Percentiles rank a stretch among this genome's conserved stretches.
These are phyloP conservation scores for Lymantria dispar DNA, from an alignment of 2,888 invertebrate genomes.

Conservation along the genomic window DNA sequence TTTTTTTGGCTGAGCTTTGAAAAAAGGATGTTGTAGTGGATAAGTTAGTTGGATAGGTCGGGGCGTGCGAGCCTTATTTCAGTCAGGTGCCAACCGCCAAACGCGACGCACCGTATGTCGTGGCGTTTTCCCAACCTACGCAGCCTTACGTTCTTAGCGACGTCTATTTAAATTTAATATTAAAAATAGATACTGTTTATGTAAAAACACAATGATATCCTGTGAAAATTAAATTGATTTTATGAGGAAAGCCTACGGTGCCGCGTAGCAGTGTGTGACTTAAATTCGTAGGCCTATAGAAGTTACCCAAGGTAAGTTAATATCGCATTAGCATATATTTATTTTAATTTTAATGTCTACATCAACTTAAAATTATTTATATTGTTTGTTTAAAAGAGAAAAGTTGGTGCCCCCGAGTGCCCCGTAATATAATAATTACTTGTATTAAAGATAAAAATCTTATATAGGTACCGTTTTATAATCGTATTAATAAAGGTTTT, in stretches of 20 bases:
- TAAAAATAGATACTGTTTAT: conserved; percentile 8
- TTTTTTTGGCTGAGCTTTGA: conserved; percentile 72
- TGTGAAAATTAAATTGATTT: conserved; percentile 29
- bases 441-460: too few relatives aligned
- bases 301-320: conserved; percentile 56
- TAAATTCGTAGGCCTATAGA: conserved; percentile 42
- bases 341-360: background rate
- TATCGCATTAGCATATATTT: background rate
- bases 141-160: conserved; percentile 53
- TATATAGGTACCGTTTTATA: too few relatives aligned
- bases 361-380: too few relatives aligned
- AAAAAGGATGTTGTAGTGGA: conserved; percentile 70
- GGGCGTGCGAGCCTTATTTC: conserved; percentile 73
- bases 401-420: too few relatives aligned
- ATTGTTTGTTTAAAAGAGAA: too few relatives aligned
- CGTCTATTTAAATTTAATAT: conserved; percentile 24
- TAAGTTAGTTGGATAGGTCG: conserved; percentile 77
- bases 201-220: conserved; percentile 23
- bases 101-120: conserved; percentile 61
- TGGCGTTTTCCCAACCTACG: conserved; percentile 40
- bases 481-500: too few relatives aligned
- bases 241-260: conserved; percentile 38
- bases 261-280: conserved; percentile 56
- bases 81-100: conserved; percentile 79
- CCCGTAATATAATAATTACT: too few relatives aligned